Percentiles rank a stretch among this genome's conserved stretches.
Conservation (phyloP, 2,888 invertebrate genomes). For the Zaprionus bogoriensis region DNA sequence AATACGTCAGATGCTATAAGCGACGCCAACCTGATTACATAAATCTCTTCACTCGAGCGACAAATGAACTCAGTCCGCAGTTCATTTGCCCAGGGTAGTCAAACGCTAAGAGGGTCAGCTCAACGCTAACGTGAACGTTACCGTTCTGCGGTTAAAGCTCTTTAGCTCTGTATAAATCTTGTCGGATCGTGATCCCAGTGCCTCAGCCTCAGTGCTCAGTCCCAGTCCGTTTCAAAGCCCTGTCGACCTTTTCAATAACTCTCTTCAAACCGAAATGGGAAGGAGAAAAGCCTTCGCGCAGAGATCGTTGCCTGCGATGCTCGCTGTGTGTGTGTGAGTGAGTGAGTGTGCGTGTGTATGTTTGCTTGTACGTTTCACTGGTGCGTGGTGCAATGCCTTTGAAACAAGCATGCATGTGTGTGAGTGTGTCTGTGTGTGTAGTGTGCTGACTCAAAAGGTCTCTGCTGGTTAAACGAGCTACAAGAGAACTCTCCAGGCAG, state of each 20-base stretch:
- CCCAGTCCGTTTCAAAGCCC: background rate
- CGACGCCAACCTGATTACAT: background rate
- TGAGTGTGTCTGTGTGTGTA: background rate
- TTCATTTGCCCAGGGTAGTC: background rate
- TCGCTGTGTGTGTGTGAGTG: background rate
- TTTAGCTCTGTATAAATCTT: background rate
- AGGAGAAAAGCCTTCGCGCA: conserved; percentile 22
- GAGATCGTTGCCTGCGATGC: conserved; percentile 13
- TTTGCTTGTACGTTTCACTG: background rate
- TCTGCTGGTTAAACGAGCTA: conserved; percentile 44
- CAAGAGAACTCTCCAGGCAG: conserved; percentile 22
- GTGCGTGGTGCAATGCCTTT: conserved; percentile 26
- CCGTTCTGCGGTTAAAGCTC: conserved; percentile 4
- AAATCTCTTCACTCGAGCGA: background rate
- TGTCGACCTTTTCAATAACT: conserved; percentile 31
- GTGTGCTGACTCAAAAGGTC: conserved; percentile 38
- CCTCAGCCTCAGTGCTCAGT: too few species aligned
- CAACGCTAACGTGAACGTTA: conserved; percentile 18
- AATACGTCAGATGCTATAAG: background rate
- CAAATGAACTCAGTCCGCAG: background rate
- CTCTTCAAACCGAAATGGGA: conserved; percentile 16
- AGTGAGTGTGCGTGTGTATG: background rate
- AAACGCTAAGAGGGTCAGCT: background rate
- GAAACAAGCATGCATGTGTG: conserved; percentile 9
- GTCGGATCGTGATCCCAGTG: background rate